Evolutionary conservation across 1,140 invertebrate species (phyloP).

Genomic region (Caenorhabditis brenneri): DNA sequence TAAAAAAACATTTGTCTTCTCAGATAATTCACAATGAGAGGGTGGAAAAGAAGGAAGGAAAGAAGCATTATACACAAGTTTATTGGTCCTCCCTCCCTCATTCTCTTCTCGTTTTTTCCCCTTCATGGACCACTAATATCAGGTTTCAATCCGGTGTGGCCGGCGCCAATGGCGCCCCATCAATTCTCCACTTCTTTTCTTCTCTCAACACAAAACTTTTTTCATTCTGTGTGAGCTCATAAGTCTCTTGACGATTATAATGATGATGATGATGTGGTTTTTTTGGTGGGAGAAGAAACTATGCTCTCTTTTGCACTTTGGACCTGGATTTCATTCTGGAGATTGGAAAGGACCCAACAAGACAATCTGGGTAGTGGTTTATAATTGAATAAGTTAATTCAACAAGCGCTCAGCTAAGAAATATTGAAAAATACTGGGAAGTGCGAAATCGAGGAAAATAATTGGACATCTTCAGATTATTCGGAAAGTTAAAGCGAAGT

Average conservation of each 20-base stretch:
- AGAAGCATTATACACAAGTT: neutral
- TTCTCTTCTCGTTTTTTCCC: too few species aligned
- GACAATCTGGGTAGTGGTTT: too few species aligned
- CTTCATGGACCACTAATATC: conserved; percentile 2
- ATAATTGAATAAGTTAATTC: too few species aligned
- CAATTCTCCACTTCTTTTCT: neutral
- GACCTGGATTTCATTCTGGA: neutral
- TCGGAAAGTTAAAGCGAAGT: too few species aligned
- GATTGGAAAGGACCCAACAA: too few species aligned
- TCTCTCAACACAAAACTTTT: neutral
- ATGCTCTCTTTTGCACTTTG: conserved; percentile 22
- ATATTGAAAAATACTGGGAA: too few species aligned
- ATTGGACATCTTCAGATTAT: too few species aligned
- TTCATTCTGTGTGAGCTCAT: conserved; percentile 6
- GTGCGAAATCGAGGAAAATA: too few species aligned
- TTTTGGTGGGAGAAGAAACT: neutral
- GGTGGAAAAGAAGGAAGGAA: neutral
- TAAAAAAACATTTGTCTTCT: too few species aligned
- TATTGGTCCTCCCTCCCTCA: neutral
- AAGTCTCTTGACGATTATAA: conserved; percentile 24
- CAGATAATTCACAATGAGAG: neutral
- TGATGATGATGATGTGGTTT: conserved; percentile 10
- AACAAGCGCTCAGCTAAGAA: too few species aligned
- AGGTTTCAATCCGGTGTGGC: conserved; percentile 14
- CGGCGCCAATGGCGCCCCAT: neutral